Base-by-base conservation (phyloP, 1,140 invertebrate species). In the Aphelinus atriplicis region DNA sequence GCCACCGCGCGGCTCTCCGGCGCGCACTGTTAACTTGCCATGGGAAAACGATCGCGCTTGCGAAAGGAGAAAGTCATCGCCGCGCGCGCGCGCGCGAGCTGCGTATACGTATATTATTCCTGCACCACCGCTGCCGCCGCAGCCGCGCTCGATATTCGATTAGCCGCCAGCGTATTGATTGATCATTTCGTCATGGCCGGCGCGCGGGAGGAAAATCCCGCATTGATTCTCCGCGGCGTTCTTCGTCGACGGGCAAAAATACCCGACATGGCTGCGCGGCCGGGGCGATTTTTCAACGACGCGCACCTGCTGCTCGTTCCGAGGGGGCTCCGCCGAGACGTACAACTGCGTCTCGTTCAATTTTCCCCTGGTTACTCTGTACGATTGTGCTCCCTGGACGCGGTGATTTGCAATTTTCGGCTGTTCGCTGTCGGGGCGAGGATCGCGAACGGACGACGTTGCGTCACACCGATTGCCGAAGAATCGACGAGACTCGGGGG, bases 61-160 rank as follows among this genome's bases (percentile, higher is more conserved):
- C 66, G 73, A 75, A 70, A 75, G 73, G 73, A 75, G 73, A 75
- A 75, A 75, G 73, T 70, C 73, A 68, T 67, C 65, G 62, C 50
- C 7, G 64, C 69, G 26, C 26, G 26, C 69, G 26, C 26, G 26
- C 63, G 73, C 70, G 60, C 9, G 43, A 46, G 68, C 69, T 72
- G 51, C 67, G 48, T 7, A 2, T 26, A 2, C 42, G 2, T 65
- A n/a, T n/a, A 68, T 68, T 74, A 68, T 63, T 61, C 50, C 65
- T 55, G 7, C 43, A 5, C 26, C 26, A 26, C 26, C 26, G 26
- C 26, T 26, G 26, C 26, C 26, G 26, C 26, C 26, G 26, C 26
- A 26, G 26, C 57, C 7, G 45, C 55, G 67, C 43, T 65, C 64
- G 66, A 75, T 69, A 70, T 75, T 75, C 73, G 61, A 75, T 75